phyloP scores from a whole-genome alignment of 2,797 vertebrate species.

The Xerus rutilus region DNA sequence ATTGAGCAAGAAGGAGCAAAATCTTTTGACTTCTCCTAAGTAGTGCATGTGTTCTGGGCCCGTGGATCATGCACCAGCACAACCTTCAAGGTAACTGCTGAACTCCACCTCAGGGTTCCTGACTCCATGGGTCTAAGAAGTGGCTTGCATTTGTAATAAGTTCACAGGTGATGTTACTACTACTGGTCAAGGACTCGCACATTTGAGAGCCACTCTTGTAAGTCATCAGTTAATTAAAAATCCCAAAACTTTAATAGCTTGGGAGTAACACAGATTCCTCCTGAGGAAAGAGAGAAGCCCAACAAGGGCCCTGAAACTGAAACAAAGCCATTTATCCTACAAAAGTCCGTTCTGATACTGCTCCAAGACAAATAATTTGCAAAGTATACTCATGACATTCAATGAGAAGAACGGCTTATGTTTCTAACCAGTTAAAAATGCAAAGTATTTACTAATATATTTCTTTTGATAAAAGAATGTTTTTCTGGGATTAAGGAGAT shows the following conservation, averaged over 20 bases:
- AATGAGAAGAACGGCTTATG: neutral
- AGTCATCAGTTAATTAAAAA: neutral
- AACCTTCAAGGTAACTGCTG: neutral
- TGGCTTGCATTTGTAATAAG: neutral
- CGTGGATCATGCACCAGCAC: neutral
- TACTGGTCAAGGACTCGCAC: neutral
- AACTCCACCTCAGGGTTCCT: neutral
- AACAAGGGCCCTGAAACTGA: neutral
- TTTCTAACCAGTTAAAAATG: constrained; percentile 42
- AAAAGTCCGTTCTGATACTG: neutral
- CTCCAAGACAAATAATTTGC: neutral
- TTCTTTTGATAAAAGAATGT: constrained; percentile 8
- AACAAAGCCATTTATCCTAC: neutral
- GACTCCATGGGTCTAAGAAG: neutral
- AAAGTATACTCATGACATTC: neutral
- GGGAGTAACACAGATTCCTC: neutral
- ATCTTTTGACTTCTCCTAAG: neutral
- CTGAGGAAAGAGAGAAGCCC: neutral
- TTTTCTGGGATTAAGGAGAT: neutral
- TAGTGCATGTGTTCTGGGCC: neutral
- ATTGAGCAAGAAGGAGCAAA: neutral
- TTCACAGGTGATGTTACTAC: neutral
- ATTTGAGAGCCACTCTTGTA: neutral
- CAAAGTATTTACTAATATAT: neutral
- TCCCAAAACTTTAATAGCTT: neutral